These are phyloP conservation scores for Chymomyza caudatula DNA, from an alignment of 2,888 invertebrate species.

Conservation along the genomic window DNA sequence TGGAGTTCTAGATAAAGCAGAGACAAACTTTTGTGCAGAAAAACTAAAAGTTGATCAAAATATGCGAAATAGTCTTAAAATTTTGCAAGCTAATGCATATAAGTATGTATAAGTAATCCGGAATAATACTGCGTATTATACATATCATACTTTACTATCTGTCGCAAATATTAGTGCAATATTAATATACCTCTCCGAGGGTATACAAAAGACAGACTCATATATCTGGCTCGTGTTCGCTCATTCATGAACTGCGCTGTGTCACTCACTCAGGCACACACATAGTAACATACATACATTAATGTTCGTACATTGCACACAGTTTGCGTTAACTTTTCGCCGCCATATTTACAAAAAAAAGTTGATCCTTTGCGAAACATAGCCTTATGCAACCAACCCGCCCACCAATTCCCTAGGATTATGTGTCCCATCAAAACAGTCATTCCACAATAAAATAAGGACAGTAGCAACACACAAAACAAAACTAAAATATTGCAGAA, in stretches of 20 bases:
- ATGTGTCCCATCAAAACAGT: slow-evolving; percentile 15
- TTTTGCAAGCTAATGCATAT: too few relatives aligned
- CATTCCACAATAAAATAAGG: slow-evolving; percentile 5
- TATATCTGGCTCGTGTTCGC: neutral
- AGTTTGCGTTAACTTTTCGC: slow-evolving; percentile 50
- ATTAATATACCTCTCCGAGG: neutral
- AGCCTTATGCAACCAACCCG: neutral
- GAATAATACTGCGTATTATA: too few relatives aligned
- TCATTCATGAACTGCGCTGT: slow-evolving; percentile 6
- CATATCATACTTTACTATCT: too few relatives aligned
- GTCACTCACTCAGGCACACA: slow-evolving; percentile 12
- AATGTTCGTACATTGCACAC: neutral
- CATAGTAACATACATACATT: neutral
- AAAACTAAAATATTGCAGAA: slow-evolving; percentile 32
- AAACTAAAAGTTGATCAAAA: too few relatives aligned
- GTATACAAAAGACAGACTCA: neutral
- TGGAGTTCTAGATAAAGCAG: too few relatives aligned
- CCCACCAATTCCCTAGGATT: slow-evolving; percentile 2
- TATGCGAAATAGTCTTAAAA: too few relatives aligned
- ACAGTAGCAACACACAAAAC: slow-evolving; percentile 9
- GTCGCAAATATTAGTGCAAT: neutral
- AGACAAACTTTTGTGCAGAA: too few relatives aligned
- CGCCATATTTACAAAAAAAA: slow-evolving; percentile 55
- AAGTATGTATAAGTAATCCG: too few relatives aligned
- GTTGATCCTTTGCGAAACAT: slow-evolving; percentile 54